Base-by-base conservation (phyloP, 2,888 invertebrate genomes). In the Xestia c-nigrum region DNA sequence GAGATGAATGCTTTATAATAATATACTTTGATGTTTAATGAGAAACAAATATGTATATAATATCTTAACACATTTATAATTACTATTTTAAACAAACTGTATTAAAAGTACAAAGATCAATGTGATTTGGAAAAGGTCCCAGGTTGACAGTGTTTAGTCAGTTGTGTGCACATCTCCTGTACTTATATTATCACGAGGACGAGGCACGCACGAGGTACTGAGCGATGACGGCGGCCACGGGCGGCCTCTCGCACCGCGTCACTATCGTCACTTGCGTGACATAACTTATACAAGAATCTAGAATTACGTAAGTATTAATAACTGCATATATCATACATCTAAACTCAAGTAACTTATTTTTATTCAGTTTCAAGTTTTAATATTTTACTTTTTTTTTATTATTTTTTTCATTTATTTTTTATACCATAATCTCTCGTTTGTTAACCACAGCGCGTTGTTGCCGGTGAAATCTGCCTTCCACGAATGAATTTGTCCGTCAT, bases 401-500 rank as follows among this genome's bases (percentile, higher is more conserved):
- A 1, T 86, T 92, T 94, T 94, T 61, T 94, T 91, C 89, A 86
- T 87, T 90, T 94, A 93, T 95, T 95, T 96, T 95, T 95, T 96
- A 94, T 96, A 95, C 95, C 96, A 95, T 97, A 97, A 97, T 97
- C 97, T 97, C 97, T 97, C 89, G 95, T 97, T 96, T 95, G 96
- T 97, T 93, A 93, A 93, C 95, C 95, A 94, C 95, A 94, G 94
- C 95, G 92, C 96, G 97, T 97, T 97, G 97, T 97, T 97, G 97
- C 97, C 97, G 97, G 97, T 97, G 97, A 97, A 97, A 97, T 97
- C 97, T 97, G 97, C 97, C 97, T 97, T 97, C 96, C 97, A 97
- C 97, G 96, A 97, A 96, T 94, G 94, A 95, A 95, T 96, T 95
- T 93, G 96, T 95, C 95, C 93, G 89, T 94, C 90, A 92, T 90